Percentiles rank a stretch among this genome's conserved stretches.
Evolutionary conservation across 2,113 vertebrate genomes (phyloP).

Genomic region (Phylloscopus trochilus): DNA sequence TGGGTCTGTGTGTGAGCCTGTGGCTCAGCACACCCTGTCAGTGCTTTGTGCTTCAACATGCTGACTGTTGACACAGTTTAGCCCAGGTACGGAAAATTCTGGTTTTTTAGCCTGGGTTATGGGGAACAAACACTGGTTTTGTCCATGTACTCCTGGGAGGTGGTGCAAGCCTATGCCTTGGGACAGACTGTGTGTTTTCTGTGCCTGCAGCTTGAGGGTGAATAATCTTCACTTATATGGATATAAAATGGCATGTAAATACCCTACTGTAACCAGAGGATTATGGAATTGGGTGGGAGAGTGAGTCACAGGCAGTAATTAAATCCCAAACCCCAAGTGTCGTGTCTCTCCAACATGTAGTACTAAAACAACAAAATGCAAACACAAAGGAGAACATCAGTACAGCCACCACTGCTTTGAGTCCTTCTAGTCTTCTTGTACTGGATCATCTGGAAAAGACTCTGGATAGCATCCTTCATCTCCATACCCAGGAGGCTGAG

Average conservation of each 20-base stretch:
- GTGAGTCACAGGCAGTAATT: neutral
- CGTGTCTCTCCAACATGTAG: neutral
- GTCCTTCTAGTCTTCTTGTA: neutral
- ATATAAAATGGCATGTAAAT: neutral
- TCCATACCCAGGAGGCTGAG: neutral
- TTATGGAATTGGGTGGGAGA: neutral
- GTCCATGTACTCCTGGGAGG: accelerated
- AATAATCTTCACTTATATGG: neutral
- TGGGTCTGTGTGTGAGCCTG: neutral
- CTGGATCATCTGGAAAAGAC: neutral
- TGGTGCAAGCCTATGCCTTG: neutral
- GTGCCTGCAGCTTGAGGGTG: neutral
- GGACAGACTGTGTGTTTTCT: neutral
- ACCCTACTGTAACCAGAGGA: neutral
- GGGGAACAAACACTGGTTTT: neutral
- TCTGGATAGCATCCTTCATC: neutral
- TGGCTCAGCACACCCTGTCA: neutral
- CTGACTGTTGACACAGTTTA: neutral
- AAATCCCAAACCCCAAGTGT: neutral
- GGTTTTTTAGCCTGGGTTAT: neutral
- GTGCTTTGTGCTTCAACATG: neutral
- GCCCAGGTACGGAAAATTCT: neutral
- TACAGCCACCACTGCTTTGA: neutral
- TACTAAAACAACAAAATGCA: neutral
- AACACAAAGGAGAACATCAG: neutral